Conservation (phyloP, 2,888 invertebrate genomes). For the Odiellus spinosus region DNA sequence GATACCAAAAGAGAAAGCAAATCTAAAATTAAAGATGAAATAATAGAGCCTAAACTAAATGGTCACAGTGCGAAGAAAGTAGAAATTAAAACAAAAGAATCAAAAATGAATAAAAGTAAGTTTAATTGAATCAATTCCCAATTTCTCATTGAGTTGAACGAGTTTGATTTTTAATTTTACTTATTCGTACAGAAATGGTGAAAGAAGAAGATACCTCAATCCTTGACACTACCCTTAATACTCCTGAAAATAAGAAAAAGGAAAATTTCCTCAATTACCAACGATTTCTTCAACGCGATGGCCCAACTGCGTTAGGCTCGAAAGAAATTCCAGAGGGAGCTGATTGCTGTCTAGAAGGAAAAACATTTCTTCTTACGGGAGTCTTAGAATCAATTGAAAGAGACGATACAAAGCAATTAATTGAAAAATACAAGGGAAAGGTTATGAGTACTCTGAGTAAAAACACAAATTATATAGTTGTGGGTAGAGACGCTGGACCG, state of each 20-base stretch:
- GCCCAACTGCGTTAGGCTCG: conserved; percentile 62
- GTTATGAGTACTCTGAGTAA: conserved; percentile 55
- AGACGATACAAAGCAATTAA: conserved; percentile 54
- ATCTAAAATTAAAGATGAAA: too few relatives aligned
- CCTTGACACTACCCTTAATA: neutral
- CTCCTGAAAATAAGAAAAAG: conserved; percentile 35
- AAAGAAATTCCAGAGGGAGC: conserved; percentile 46
- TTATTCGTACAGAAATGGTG: too few relatives aligned
- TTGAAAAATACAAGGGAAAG: conserved; percentile 64
- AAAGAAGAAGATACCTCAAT: too few relatives aligned
- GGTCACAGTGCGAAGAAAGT: too few relatives aligned
- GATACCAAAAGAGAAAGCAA: too few relatives aligned
- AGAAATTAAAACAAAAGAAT: too few relatives aligned
- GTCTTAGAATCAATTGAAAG: conserved; percentile 73
- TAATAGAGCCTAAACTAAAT: too few relatives aligned
- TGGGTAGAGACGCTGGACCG: conserved; percentile 72
- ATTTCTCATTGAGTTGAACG: too few relatives aligned
- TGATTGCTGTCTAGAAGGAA: conserved; percentile 30
- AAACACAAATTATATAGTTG: conserved; percentile 63
- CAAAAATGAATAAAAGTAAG: too few relatives aligned
- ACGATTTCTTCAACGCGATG: conserved; percentile 48
- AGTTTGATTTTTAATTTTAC: too few relatives aligned
- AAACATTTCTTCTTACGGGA: conserved; percentile 50
- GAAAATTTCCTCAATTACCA: conserved; percentile 47
- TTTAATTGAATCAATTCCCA: too few relatives aligned